A percentile compares a stretch with the other conserved stretches of the same genome.
Conservation (phyloP, 2,113 vertebrate genomes). For the Anguilla japonica region DNA sequence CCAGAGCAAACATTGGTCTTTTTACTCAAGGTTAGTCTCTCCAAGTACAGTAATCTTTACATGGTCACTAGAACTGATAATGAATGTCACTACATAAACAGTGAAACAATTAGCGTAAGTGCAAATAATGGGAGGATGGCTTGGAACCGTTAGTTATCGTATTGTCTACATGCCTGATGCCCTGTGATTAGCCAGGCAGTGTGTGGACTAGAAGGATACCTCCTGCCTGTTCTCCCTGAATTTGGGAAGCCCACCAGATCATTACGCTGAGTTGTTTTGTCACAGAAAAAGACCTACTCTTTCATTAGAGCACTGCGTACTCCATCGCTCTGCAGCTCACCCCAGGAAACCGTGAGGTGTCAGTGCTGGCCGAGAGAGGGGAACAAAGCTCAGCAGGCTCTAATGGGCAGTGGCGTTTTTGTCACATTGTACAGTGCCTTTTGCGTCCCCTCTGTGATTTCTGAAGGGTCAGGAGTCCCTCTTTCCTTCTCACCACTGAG, state of each 20-base stretch:
- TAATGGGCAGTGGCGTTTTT: not conserved
- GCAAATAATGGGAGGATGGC: slow-evolving; percentile 47
- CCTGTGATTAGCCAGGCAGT: slow-evolving; percentile 53
- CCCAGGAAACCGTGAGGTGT: slow-evolving; percentile 30
- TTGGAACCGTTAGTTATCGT: slow-evolving; percentile 42
- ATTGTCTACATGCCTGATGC: slow-evolving; percentile 41
- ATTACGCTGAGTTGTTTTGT: slow-evolving; percentile 60
- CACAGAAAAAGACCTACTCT: slow-evolving; percentile 48
- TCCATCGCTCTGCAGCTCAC: slow-evolving; percentile 33
- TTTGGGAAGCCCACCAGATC: slow-evolving; percentile 54
- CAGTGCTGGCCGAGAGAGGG: slow-evolving; percentile 19
- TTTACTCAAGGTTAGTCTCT: not conserved
- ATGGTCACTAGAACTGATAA: slow-evolving; percentile 41
- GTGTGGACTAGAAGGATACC: slow-evolving; percentile 53
- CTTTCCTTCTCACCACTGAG: not conserved
- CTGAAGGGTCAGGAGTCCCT: not conserved
- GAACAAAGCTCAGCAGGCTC: not conserved
- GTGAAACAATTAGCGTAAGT: slow-evolving; percentile 32
- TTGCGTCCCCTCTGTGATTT: not conserved
- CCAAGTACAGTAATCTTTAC: slow-evolving; percentile 37
- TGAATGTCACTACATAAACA: slow-evolving; percentile 9
- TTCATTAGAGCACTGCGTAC: slow-evolving; percentile 47
- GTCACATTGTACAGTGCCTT: not conserved
- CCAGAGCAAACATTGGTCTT: not conserved
- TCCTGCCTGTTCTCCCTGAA: slow-evolving; percentile 41